Evolutionary conservation across 1,140 invertebrate genomes (phyloP).

Genomic region (Trinorchestia longiramus): DNA sequence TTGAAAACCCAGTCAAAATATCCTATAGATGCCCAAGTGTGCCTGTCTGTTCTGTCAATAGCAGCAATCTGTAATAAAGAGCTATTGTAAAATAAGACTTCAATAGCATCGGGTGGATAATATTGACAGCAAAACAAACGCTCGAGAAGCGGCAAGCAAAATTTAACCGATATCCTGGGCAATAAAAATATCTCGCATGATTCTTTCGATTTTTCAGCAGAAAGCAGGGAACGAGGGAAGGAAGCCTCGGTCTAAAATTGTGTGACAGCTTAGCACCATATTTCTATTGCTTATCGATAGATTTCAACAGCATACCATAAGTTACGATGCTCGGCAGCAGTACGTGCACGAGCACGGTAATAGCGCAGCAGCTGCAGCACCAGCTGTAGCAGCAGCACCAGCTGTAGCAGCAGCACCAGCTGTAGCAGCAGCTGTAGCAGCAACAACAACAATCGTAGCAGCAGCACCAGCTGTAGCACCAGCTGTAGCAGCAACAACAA

Average conservation of each 20-base stretch:
- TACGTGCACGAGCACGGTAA: not conserved
- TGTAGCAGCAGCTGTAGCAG: no score
- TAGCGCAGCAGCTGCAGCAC: not conserved
- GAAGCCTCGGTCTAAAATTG: not conserved
- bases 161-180: not conserved
- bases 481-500: no score
- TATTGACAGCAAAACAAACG: not conserved
- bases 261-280: constrained; percentile 16
- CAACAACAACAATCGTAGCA: no score
- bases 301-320: constrained; percentile 18
- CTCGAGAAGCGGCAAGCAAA: not conserved
- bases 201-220: constrained; percentile 15
- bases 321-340: not conserved
- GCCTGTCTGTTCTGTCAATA: not conserved
- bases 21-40: not conserved
- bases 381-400: not conserved
- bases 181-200: not conserved
- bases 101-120: not conserved
- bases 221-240: not conserved
- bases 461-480: no score
- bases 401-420: no score
- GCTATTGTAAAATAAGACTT: not conserved
- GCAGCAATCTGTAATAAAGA: not conserved
- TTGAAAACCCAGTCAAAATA: not conserved
- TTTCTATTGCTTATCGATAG: constrained; percentile 54